These are phyloP conservation scores for Agonum fuliginosum DNA, from an alignment of 2,888 invertebrate species.

Conservation along the genomic window DNA sequence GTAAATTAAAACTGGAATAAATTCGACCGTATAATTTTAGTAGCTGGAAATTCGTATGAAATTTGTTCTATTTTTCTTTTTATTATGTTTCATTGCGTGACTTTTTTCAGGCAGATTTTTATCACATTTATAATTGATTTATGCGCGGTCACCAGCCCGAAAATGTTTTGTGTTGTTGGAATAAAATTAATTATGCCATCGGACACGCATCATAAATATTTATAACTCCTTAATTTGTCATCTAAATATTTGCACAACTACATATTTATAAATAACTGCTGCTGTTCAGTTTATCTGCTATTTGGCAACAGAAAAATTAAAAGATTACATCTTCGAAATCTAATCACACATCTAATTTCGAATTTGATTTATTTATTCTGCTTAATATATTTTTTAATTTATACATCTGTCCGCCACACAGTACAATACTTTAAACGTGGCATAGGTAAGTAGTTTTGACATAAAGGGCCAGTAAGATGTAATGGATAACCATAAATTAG, in stretches of 20 bases:
- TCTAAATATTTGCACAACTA: background rate
- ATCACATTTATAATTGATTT: conserved; percentile 46
- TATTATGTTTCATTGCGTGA: conserved; percentile 20
- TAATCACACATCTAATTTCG: no score
- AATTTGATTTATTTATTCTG: no score
- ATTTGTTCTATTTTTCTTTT: conserved; percentile 26
- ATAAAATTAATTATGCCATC: conserved; percentile 38
- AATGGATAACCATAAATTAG: no score
- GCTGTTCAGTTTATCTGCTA: no score
- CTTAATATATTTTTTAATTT: no score
- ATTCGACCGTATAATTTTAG: background rate
- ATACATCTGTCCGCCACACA: no score
- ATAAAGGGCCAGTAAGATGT: no score
- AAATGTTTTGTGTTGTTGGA: conserved; percentile 36
- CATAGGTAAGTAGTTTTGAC: no score
- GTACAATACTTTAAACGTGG: no score
- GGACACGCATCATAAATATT: background rate
- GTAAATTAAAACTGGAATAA: conserved; percentile 28
- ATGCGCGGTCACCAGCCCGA: conserved; percentile 16
- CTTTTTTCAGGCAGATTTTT: conserved; percentile 6
- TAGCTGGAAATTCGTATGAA: background rate
- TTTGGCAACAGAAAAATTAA: background rate
- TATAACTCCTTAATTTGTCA: conserved; percentile 1
- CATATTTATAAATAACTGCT: no score
- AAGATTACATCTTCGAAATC: background rate